phyloP scores from a whole-genome alignment of 1,140 invertebrate species.

The Pachyrhynchus sulphureomaculatus region DNA sequence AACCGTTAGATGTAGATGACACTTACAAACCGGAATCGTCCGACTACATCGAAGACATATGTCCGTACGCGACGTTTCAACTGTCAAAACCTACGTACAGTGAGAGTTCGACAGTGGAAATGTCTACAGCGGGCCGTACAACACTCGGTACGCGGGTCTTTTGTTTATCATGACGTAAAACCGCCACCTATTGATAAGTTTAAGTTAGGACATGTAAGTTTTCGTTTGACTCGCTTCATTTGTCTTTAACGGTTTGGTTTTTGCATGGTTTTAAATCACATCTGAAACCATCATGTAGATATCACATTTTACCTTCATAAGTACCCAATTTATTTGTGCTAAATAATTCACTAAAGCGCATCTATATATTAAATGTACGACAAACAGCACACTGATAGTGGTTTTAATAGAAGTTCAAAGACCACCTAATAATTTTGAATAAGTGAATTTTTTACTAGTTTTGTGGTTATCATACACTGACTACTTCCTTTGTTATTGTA shows the following conservation, averaged over 20 bases:
- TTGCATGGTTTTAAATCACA: constrained; percentile 17
- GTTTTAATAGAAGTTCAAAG: no score
- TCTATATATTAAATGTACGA: no score
- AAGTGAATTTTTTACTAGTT: no score
- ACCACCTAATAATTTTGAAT: no score
- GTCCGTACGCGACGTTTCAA: constrained; percentile 88
- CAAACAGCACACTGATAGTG: no score
- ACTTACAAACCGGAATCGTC: constrained; percentile 49
- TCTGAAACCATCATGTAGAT: no score
- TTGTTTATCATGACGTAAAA: constrained; percentile 84
- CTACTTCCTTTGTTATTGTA: no score
- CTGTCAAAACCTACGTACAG: constrained; percentile 81
- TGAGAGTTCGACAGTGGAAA: constrained; percentile 86
- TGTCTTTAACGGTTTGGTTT: not conserved
- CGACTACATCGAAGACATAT: constrained; percentile 88
- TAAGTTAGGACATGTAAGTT: constrained; percentile 59
- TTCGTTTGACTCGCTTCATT: constrained; percentile 27
- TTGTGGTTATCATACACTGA: no score
- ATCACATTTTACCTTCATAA: no score
- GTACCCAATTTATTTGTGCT: no score
- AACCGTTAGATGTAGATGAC: constrained; percentile 50
- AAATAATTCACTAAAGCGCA: no score
- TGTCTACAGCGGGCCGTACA: constrained; percentile 80
- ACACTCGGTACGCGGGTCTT: constrained; percentile 83
- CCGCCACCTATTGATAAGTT: constrained; percentile 62